Evolutionary conservation across 2,888 invertebrate species (phyloP).

Genomic region (Entomobrya proxima): DNA sequence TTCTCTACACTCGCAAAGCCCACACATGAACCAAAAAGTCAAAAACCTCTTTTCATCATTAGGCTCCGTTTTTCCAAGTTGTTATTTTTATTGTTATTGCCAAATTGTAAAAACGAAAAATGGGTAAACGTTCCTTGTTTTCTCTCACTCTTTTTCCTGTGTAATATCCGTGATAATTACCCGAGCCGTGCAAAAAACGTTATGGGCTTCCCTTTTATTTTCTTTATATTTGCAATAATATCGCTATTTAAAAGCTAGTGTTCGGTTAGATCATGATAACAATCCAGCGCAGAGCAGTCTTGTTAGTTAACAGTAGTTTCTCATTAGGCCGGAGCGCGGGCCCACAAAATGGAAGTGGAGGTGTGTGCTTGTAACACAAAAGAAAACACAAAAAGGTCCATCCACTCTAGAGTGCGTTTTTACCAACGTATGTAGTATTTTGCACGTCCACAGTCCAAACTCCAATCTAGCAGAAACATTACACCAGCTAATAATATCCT

Average conservation of each 20-base stretch:
- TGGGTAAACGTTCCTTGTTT: background rate
- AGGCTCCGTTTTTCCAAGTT: background rate
- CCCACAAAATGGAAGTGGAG: background rate
- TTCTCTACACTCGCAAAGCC: background rate
- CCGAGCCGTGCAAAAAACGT: conserved; percentile 15
- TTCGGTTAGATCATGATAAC: conserved; percentile 22
- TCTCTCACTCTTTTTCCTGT: background rate
- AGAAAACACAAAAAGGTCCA: background rate
- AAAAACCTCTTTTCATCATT: background rate
- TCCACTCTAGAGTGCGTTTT: background rate
- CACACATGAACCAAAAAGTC: background rate
- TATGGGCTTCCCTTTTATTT: background rate
- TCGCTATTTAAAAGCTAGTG: conserved; percentile 1
- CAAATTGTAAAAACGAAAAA: background rate
- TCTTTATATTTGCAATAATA: background rate
- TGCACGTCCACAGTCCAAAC: conserved; percentile 28
- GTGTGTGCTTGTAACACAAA: conserved; percentile 14
- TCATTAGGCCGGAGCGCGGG: background rate
- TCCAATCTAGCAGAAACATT: background rate
- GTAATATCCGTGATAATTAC: conserved; percentile 45
- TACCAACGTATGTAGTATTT: background rate
- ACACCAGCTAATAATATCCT: conserved; percentile 23
- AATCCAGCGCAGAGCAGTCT: background rate
- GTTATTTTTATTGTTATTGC: background rate
- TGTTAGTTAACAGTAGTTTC: conserved; percentile 56